Evolutionary conservation across 2,888 invertebrate genomes (phyloP).

Genomic region (Panopea generosa): DNA sequence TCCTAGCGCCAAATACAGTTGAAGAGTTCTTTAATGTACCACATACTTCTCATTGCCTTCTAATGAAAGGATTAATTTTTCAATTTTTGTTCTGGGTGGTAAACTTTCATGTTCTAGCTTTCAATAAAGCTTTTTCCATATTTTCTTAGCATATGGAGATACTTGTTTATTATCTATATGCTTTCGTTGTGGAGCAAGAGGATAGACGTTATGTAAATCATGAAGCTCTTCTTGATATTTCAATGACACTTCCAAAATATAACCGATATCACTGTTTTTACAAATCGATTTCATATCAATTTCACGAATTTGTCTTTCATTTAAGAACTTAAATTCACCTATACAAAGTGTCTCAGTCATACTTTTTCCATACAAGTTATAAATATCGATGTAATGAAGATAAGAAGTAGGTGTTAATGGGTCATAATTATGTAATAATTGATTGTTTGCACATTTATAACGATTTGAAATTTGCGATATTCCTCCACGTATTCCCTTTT

Average conservation of each 20-base stretch:
- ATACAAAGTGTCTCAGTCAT: slow-evolving; percentile 31
- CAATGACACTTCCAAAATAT: slow-evolving; percentile 23
- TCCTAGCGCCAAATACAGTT: slow-evolving; percentile 46
- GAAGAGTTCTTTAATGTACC: slow-evolving; percentile 28
- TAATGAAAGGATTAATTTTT: slow-evolving; percentile 6
- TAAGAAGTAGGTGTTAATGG: slow-evolving; percentile 4
- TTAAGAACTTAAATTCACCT: slow-evolving; percentile 24
- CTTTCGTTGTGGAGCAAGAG: slow-evolving; percentile 22
- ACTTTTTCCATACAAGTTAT: slow-evolving; percentile 36
- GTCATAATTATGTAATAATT: not conserved
- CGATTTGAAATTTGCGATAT: slow-evolving; percentile 22
- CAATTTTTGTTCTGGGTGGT: slow-evolving; percentile 2
- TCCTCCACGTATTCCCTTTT: slow-evolving; percentile 22
- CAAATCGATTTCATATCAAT: not conserved
- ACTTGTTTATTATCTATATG: slow-evolving; percentile 11
- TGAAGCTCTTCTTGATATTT: slow-evolving; percentile 2
- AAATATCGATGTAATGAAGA: slow-evolving; percentile 15
- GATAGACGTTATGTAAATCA: slow-evolving; percentile 12
- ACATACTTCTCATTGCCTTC: slow-evolving; percentile 16
- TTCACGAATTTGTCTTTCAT: slow-evolving; percentile 3
- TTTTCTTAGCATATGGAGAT: slow-evolving; percentile 8
- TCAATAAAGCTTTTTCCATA: slow-evolving; percentile 18
- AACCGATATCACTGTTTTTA: slow-evolving; percentile 10
- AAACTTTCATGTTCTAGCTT: not conserved
- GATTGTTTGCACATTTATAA: slow-evolving; percentile 21